Percentiles rank a stretch among this genome's conserved stretches.
Conservation (phyloP, 2,888 invertebrate genomes). For the Brenthis daphne region DNA sequence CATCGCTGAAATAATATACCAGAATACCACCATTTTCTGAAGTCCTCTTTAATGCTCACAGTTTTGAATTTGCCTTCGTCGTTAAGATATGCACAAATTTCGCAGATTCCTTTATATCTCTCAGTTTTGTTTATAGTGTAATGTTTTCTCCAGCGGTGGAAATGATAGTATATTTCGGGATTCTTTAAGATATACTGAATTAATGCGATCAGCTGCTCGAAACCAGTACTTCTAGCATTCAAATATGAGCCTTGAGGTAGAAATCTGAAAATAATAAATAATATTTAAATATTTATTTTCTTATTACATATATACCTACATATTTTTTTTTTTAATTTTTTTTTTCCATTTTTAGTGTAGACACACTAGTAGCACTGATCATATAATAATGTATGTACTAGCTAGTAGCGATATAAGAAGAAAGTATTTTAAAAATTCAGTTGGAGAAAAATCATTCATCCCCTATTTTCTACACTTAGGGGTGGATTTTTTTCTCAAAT, state of each 20-base stretch:
- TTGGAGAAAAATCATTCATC: too few species aligned
- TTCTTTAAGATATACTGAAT: conserved; percentile 52
- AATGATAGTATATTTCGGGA: conserved; percentile 51
- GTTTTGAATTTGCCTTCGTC: conserved; percentile 41
- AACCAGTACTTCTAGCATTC: conserved; percentile 44
- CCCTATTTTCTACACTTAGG: too few species aligned
- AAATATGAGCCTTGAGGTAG: conserved; percentile 66
- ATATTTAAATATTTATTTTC: neutral
- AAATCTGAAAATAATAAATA: conserved; percentile 53
- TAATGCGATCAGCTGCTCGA: conserved; percentile 51
- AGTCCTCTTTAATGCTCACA: conserved; percentile 47
- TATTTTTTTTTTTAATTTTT: too few species aligned
- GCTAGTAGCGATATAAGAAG: too few species aligned
- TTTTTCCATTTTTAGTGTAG: too few species aligned
- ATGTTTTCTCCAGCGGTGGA: conserved; percentile 57
- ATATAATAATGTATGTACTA: too few species aligned
- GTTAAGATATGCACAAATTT: conserved; percentile 59
- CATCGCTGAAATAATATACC: conserved; percentile 47
- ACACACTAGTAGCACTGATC: too few species aligned
- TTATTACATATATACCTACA: too few species aligned
- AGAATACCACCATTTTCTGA: conserved; percentile 66
- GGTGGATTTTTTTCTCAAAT: too few species aligned
- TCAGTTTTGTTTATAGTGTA: conserved; percentile 53
- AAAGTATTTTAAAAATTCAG: too few species aligned
- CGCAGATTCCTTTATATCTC: conserved; percentile 54